Conservation (phyloP, 1,140 invertebrate genomes). For the Bombus haemorrhoidalis region DNA sequence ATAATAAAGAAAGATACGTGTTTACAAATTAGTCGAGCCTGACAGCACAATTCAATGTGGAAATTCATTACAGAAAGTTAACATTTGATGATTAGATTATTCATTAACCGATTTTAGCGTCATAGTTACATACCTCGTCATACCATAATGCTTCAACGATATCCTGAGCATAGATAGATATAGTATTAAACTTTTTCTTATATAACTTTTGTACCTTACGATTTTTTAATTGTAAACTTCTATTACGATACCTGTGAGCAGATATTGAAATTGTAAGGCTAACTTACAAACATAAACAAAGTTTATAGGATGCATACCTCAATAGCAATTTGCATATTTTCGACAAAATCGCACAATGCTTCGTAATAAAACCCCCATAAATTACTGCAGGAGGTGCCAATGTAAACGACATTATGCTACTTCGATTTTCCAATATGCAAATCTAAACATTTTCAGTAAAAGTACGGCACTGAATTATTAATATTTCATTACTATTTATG, state of each 20-base stretch:
- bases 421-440: conserved; percentile 62
- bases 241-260: conserved; percentile 59
- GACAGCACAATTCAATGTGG: not conserved
- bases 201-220: conserved; percentile 31
- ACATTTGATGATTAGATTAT: no score
- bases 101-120: not conserved
- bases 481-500: not conserved
- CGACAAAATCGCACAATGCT: conserved; percentile 69
- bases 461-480: not conserved
- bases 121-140: conserved; percentile 55
- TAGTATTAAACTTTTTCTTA: conserved; percentile 27
- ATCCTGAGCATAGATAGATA: conserved; percentile 65
- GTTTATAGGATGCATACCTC: conserved; percentile 53
- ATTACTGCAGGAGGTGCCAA: conserved; percentile 73
- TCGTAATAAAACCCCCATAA: conserved; percentile 73
- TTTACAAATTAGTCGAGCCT: not conserved
- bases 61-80: not conserved
- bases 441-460: conserved; percentile 46
- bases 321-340: conserved; percentile 73
- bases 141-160: conserved; percentile 68
- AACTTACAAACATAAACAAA: not conserved
- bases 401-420: conserved; percentile 60
- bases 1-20: not conserved
- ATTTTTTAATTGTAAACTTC: conserved; percentile 33
- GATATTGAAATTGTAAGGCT: conserved; percentile 19